These are phyloP conservation scores for Brachymystax lenok DNA, from an alignment of 2,797 vertebrate genomes.

Conservation along the genomic window DNA sequence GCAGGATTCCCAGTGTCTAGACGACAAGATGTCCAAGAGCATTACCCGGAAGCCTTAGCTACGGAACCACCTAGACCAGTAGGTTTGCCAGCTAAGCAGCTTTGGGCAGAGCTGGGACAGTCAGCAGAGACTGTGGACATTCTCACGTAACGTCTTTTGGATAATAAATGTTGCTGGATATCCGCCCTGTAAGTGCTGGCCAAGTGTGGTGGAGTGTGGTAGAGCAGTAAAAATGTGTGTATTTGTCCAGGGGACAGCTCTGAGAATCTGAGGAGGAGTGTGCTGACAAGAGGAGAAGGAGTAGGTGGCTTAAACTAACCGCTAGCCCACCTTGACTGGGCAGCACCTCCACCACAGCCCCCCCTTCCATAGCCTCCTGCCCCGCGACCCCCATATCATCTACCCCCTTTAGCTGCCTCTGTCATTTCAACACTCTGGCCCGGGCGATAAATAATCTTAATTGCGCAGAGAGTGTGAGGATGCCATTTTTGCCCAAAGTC, in stretches of 20 bases:
- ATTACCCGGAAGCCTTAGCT: neutral
- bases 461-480: constrained; percentile 27
- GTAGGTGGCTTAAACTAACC: constrained; percentile 65
- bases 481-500: constrained; percentile 32
- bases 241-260: constrained; percentile 19
- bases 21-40: neutral
- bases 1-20: constrained; percentile 29
- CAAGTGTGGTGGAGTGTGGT: neutral
- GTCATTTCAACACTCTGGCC: constrained; percentile 73
- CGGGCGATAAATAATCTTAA: constrained; percentile 59
- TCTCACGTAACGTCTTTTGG: neutral
- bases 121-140: constrained; percentile 4
- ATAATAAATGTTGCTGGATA: constrained; percentile 1
- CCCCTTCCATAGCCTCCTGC: constrained; percentile 52
- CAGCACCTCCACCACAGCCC: constrained; percentile 56
- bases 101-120: neutral
- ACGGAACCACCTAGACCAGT: neutral
- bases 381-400: neutral
- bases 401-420: constrained; percentile 79
- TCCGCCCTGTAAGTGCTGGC: constrained; percentile 1
- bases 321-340: constrained; percentile 50
- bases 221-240: constrained; percentile 2
- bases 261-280: constrained; percentile 12
- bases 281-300: constrained; percentile 24
- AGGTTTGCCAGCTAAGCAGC: neutral